Evolutionary conservation across 1,140 invertebrate species (phyloP).

Genomic region (Ips typographus): DNA sequence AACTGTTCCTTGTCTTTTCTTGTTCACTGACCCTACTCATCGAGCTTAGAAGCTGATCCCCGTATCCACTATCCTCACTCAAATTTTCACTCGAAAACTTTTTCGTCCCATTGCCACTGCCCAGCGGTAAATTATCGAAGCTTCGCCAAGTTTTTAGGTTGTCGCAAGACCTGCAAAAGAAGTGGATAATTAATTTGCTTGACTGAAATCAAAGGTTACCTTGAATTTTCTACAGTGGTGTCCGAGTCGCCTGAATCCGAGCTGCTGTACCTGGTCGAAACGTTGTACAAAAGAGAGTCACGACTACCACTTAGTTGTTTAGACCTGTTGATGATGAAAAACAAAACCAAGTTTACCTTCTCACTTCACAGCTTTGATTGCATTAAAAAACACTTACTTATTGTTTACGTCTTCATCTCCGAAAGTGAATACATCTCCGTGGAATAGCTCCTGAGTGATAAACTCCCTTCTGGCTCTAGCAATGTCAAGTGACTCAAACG

Average conservation of each 20-base stretch:
- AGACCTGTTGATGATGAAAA: conserved; percentile 12
- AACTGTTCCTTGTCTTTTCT: conserved; percentile 45
- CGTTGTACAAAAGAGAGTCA: conserved; percentile 41
- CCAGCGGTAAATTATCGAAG: conserved; percentile 54
- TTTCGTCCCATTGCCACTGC: conserved; percentile 43
- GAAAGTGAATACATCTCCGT: conserved; percentile 45
- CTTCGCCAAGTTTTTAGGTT: conserved; percentile 56
- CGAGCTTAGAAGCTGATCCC: conserved; percentile 55
- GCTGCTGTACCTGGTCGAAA: conserved; percentile 32
- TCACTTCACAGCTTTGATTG: neutral
- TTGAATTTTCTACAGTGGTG: conserved; percentile 42
- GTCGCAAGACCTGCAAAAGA: conserved; percentile 36
- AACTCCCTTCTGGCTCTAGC: conserved; percentile 61
- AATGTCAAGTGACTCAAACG: conserved; percentile 60
- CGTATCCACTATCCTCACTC: conserved; percentile 74
- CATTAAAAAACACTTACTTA: conserved; percentile 13
- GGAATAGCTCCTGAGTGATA: conserved; percentile 41
- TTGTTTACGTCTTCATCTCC: conserved; percentile 39
- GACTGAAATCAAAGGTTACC: conserved; percentile 21
- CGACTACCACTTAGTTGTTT: conserved; percentile 29
- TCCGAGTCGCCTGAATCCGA: conserved; percentile 47
- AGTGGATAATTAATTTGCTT: conserved; percentile 18
- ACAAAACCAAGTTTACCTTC: neutral
- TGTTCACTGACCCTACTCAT: conserved; percentile 12
- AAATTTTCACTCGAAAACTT: conserved; percentile 70